Evolutionary conservation across 2,113 vertebrate genomes (phyloP).

Genomic region (Gymnorhina tibicen): DNA sequence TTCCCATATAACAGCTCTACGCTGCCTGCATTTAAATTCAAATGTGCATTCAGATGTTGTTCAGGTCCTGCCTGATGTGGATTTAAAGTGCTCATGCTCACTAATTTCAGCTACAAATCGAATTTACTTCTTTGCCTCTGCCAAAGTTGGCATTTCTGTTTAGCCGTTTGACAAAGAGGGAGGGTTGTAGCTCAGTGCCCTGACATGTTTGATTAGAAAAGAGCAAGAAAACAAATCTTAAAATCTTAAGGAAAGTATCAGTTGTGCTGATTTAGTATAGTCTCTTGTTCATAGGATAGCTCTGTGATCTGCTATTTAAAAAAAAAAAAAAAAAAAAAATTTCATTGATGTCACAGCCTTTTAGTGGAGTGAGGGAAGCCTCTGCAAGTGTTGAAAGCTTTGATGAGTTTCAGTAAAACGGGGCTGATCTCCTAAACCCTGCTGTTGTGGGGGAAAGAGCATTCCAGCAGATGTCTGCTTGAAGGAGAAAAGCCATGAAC

Average conservation of each 20-base stretch:
- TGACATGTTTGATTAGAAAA: not conserved
- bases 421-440: not conserved
- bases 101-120: not conserved
- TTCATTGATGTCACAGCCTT: not conserved
- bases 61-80: not conserved
- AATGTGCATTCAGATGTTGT: not conserved
- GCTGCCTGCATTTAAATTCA: not conserved
- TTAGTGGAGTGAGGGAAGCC: not conserved
- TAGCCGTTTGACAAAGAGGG: not conserved
- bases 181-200: not conserved
- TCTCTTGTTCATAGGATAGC: not conserved
- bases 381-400: not conserved
- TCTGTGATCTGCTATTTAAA: not conserved
- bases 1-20: not conserved
- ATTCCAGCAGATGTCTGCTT: not conserved
- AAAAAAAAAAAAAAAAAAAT: not conserved
- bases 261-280: not conserved
- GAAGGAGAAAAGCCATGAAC: not conserved
- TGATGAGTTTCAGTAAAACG: not conserved
- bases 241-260: not conserved
- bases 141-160: not conserved
- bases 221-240: not conserved
- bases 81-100: not conserved
- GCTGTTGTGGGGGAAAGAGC: not conserved
- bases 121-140: not conserved